phyloP scores from a whole-genome alignment of 1,140 invertebrate genomes.

The Dreissena polymorpha region DNA sequence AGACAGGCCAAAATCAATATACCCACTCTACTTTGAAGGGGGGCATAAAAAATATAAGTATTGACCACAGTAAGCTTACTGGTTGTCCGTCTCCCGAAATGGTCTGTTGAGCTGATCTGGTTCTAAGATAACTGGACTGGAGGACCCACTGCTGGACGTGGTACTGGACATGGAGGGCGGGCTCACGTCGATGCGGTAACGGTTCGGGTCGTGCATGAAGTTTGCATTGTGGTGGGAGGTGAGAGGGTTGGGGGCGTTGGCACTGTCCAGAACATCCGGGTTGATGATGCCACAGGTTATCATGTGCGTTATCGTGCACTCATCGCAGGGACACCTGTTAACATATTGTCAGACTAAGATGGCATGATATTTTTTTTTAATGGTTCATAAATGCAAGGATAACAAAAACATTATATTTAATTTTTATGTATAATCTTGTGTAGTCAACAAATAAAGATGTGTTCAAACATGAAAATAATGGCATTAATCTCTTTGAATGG shows the following conservation, averaged over 20 bases:
- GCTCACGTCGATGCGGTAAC: constrained; percentile 74
- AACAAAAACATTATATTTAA: too few relatives aligned
- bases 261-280: constrained; percentile 71
- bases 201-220: constrained; percentile 72
- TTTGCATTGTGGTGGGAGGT: constrained; percentile 59
- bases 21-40: too few relatives aligned
- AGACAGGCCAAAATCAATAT: too few relatives aligned
- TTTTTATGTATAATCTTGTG: too few relatives aligned
- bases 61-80: constrained; percentile 5
- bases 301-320: constrained; percentile 79
- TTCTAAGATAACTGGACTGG: constrained; percentile 76
- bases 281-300: constrained; percentile 79
- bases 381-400: too few relatives aligned
- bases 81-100: constrained; percentile 55
- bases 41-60: too few relatives aligned
- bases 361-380: too few relatives aligned
- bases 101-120: constrained; percentile 67
- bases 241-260: constrained; percentile 52
- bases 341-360: constrained; percentile 17
- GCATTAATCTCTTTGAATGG: too few relatives aligned
- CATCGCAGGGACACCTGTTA: constrained; percentile 79
- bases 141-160: constrained; percentile 76
- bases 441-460: too few relatives aligned
- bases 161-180: constrained; percentile 78
- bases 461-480: too few relatives aligned